These are phyloP conservation scores for Volucella inanis DNA, from an alignment of 2,888 invertebrate genomes.

Conservation along the genomic window DNA sequence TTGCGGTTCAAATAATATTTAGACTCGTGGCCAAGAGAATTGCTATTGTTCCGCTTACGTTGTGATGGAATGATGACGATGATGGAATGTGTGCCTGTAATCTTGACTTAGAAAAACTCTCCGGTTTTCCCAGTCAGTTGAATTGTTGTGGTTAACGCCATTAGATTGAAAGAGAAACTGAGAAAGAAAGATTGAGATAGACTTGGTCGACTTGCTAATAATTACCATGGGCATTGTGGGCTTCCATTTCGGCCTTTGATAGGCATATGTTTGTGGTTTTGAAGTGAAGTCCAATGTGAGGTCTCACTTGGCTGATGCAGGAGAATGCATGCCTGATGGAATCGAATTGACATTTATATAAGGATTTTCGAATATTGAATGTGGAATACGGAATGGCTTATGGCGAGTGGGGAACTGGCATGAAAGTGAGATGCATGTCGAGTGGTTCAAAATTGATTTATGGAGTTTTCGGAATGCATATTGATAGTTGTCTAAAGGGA, in stretches of 20 bases:
- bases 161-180: conserved; percentile 20
- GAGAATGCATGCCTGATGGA: conserved; percentile 27
- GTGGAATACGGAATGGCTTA: no score
- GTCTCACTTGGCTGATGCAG: conserved; percentile 22
- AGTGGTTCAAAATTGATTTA: conserved; percentile 40
- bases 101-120: conserved; percentile 47
- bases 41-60: conserved; percentile 23
- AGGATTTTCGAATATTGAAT: neutral
- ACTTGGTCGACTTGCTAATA: conserved; percentile 11
- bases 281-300: conserved; percentile 49
- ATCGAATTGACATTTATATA: conserved; percentile 40
- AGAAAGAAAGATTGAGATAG: neutral
- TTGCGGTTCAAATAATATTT: conserved; percentile 45
- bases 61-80: conserved; percentile 26
- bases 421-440: conserved; percentile 5
- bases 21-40: conserved; percentile 42
- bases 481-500: neutral
- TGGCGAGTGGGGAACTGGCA: conserved; percentile 4
- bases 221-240: conserved; percentile 39
- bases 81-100: conserved; percentile 42
- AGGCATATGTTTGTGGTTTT: conserved; percentile 45
- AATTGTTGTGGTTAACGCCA: conserved; percentile 59
- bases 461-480: neutral
- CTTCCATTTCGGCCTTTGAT: conserved; percentile 48
- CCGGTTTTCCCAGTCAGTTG: conserved; percentile 39